Evolutionary conservation across 2,888 invertebrate genomes (phyloP), one percentile per base, ranked within the genome.

Genomic region (Axea sp.): DNA sequence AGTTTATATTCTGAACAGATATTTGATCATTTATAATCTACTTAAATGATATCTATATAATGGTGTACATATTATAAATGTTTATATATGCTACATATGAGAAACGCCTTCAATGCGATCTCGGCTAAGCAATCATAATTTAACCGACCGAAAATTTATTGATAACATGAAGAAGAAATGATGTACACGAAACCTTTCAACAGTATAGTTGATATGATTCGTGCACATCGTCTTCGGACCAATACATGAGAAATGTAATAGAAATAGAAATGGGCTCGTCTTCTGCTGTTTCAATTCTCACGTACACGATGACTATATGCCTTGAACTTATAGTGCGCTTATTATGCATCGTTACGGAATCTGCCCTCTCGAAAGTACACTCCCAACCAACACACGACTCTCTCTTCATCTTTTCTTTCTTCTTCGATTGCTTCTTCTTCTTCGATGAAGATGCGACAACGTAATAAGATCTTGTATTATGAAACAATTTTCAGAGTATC

Each of bases 231-330:
- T 71, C 65, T 67, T 65, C 60, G 30, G 9, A 49, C 60, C 41
- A 55, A 60, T 65, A 53, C 59, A 73, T 60, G 62, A 64, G 74
- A 55, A 68, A 59, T 39, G 74, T 53, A 75, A 47, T 55, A 60
- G 75, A 64, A 69, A 67, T 57, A 71, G 77, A 73, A 69, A 78
- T 77, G 67, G 78, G 79, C 80, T 77, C 78, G 80, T 81, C 81
- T 82, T 79, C 77, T 72, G 72, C 80, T 77, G 84, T 84, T 82
- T 84, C 84, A 83, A 84, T 85, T 86, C 86, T 86, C 86, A 86
- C 85, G 86, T 84, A 78, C 80, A 78, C 79, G 79, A 76, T 78
- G 80, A 69, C 69, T 67, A 74, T 73, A 73, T 76, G 77, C 78
- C 78, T 79, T 78, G 79, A 79, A 79, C 78, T 79, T 78, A 77